Conservation (phyloP, 2,113 vertebrate species). For the Lichenostomus cassidix region DNA sequence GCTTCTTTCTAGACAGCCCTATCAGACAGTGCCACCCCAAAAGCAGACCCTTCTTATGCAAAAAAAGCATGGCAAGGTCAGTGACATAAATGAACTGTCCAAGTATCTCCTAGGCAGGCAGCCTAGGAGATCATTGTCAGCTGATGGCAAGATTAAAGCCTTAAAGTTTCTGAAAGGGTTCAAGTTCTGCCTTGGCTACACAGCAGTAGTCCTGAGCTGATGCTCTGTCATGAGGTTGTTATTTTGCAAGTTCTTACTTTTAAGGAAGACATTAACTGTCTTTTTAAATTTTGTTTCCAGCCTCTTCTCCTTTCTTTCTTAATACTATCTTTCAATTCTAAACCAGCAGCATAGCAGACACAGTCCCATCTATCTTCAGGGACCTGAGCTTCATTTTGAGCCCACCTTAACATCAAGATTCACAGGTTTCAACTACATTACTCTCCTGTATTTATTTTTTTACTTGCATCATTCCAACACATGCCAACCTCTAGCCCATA, state of each 20-base stretch:
- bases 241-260: background rate
- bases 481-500: slow-evolving; percentile 57
- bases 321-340: background rate
- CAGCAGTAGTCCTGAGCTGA: slow-evolving; percentile 5
- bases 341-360: background rate
- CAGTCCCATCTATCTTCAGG: background rate
- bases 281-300: background rate
- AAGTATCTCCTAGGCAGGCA: background rate
- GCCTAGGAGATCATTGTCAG: background rate
- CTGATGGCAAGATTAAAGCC: background rate
- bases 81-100: background rate
- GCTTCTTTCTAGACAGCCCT: background rate
- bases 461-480: slow-evolving; percentile 57
- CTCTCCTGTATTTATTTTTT: slow-evolving; percentile 32
- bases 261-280: background rate
- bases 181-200: background rate
- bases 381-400: background rate
- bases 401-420: slow-evolving; percentile 24
- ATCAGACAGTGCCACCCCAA: background rate
- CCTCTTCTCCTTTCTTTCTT: background rate
- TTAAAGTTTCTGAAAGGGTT: background rate
- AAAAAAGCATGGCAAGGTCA: background rate
- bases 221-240: slow-evolving; percentile 6
- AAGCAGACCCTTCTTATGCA: background rate
- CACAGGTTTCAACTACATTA: background rate